phyloP scores from a whole-genome alignment of 1,140 invertebrate species.

The Drosophila neocordata region DNA sequence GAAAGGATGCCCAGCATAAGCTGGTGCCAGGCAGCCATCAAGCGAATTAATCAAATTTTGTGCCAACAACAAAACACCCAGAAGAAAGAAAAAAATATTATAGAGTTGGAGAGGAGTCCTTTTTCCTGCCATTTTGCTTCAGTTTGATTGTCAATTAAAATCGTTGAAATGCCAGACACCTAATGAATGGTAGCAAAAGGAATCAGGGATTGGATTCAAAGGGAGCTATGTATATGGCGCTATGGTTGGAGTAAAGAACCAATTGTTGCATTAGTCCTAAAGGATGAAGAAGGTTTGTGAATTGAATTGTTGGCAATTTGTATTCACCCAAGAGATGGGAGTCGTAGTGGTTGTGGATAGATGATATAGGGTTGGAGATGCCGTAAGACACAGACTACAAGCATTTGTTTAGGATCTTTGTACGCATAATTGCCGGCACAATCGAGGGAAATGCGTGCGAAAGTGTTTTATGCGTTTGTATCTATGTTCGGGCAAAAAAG shows the following conservation, averaged over 20 bases:
- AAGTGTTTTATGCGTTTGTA: slow-evolving; percentile 5
- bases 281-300: slow-evolving; percentile 26
- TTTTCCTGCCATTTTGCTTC: slow-evolving; percentile 5
- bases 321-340: slow-evolving; percentile 19
- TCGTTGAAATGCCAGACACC: slow-evolving; percentile 40
- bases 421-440: slow-evolving; percentile 24
- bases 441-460: slow-evolving; percentile 13
- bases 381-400: neutral
- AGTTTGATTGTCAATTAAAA: slow-evolving; percentile 63
- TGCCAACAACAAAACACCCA: slow-evolving; percentile 28
- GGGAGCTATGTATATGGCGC: slow-evolving; percentile 13
- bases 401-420: slow-evolving; percentile 28
- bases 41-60: slow-evolving; percentile 61
- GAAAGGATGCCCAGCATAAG: slow-evolving; percentile 35
- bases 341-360: neutral
- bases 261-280: slow-evolving; percentile 49
- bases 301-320: slow-evolving; percentile 59
- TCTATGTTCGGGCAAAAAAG: too few relatives aligned
- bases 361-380: neutral
- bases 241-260: slow-evolving; percentile 23
- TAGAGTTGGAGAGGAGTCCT: neutral
- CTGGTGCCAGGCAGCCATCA: slow-evolving; percentile 53
- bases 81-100: neutral
- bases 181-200: slow-evolving; percentile 25
- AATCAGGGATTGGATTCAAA: slow-evolving; percentile 8